phyloP scores from a whole-genome alignment of 2,113 vertebrate species.

The Corvus hawaiiensis region DNA sequence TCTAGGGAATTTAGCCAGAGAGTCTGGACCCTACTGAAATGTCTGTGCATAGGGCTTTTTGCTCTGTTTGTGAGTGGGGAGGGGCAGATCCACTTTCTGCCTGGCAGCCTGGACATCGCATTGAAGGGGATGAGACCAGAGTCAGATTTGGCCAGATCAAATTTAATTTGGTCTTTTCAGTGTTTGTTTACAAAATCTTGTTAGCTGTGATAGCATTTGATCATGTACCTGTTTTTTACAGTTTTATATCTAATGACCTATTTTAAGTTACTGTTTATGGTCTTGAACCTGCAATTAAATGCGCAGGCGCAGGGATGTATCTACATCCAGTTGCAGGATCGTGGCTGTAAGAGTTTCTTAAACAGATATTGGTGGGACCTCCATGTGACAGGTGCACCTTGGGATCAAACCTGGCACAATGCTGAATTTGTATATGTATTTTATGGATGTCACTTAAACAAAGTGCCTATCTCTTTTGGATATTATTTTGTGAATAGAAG shows the following conservation, averaged over 20 bases:
- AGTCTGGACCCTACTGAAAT: not conserved
- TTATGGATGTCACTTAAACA: not conserved
- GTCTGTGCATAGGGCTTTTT: not conserved
- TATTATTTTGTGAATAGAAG: constrained; percentile 53
- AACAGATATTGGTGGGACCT: constrained; percentile 2
- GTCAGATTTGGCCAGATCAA: not conserved
- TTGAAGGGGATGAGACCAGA: not conserved
- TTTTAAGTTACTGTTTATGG: constrained; percentile 25
- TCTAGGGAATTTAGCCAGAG: not conserved
- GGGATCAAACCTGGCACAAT: not conserved
- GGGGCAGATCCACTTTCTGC: not conserved
- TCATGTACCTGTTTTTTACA: constrained; percentile 17
- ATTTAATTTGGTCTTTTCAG: constrained; percentile 49
- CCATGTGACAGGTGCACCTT: constrained; percentile 15
- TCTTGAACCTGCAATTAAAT: constrained; percentile 7
- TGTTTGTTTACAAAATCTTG: constrained; percentile 68
- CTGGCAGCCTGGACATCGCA: not conserved
- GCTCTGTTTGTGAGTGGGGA: not conserved
- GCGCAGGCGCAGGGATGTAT: constrained; percentile 35
- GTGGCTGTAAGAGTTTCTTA: constrained; percentile 29
- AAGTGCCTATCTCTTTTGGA: constrained; percentile 41
- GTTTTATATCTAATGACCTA: constrained; percentile 9
- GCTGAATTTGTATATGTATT: constrained; percentile 16
- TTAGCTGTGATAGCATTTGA: constrained; percentile 58
- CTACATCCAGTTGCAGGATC: not conserved